phyloP scores from a whole-genome alignment of 1,140 invertebrate genomes.

The Bathynomus jamesi region DNA sequence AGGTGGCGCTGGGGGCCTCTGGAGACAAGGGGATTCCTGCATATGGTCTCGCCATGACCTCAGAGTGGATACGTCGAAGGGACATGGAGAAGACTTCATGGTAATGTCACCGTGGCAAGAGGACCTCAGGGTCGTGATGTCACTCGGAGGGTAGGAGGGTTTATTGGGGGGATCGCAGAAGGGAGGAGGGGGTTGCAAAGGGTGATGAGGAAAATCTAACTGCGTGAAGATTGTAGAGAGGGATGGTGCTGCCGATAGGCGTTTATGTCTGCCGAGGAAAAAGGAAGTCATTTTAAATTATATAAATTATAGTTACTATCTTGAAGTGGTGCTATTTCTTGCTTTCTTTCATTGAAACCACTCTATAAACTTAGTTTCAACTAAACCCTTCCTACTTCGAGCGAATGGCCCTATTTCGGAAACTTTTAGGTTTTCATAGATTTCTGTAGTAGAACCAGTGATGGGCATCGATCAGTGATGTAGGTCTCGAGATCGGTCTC shows the following conservation, averaged over 20 bases:
- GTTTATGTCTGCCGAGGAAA: not conserved
- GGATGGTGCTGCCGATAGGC: conserved; percentile 10
- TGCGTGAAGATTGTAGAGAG: conserved; percentile 20
- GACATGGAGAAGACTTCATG: not conserved
- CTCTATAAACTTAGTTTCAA: too few relatives aligned
- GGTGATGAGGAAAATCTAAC: conserved; percentile 5
- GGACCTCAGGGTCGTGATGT: not conserved
- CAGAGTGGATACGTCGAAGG: not conserved
- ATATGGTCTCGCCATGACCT: not conserved
- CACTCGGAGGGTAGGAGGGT: not conserved
- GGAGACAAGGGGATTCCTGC: not conserved
- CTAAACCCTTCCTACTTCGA: too few relatives aligned
- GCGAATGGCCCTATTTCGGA: too few relatives aligned
- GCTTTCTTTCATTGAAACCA: too few relatives aligned
- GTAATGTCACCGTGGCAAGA: not conserved
- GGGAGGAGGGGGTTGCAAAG: not conserved
- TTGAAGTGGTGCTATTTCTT: too few relatives aligned
- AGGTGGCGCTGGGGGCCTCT: not conserved
- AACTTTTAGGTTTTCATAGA: too few relatives aligned
- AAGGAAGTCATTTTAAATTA: not conserved
- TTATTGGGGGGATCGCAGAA: not conserved
- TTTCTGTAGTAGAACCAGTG: too few relatives aligned
- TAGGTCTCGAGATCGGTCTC: too few relatives aligned
- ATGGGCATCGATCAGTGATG: too few relatives aligned
- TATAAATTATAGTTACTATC: too few relatives aligned